Base-by-base conservation (phyloP, 2,113 vertebrate genomes). In the Myotis davidii region DNA sequence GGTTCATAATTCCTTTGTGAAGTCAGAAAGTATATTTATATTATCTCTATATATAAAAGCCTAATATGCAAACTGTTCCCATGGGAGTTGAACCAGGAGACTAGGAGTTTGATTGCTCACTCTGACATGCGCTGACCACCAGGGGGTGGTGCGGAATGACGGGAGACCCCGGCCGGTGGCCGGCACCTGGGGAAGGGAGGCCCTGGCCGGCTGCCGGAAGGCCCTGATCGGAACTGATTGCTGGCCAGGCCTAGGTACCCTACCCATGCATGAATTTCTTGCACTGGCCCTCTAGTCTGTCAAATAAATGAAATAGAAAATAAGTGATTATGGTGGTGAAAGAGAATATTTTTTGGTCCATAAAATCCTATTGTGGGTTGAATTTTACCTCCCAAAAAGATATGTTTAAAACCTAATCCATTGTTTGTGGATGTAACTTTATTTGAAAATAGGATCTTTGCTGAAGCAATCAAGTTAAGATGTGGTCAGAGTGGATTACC, bases 401-500 rank as follows among this genome's bases (percentile, higher is more conserved):
- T 37, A 50, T 37, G 23, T 61, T 82, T 27, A 87, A 69, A 32
- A 72, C 50, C 4, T 64, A 29, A 56, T 11, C 4, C 4, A 4
- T 50, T 50, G 5, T 78, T 39, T 82, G 5, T 79, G 81, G 83
- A 4, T 56, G 45, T 39, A n/a, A 88, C 27, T 29, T 67, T 78
- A n/a, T 83, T 88, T 78, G 72, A 27, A 84, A 93, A 88, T 11
- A 32, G 16, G 23, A 32, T 13, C 65, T 81, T 73, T 78, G 64
- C 21, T 87, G 50, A 91, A 37, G 9, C 48, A 73, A 93, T 52
- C 5, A 88, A 73, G n/a, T 52, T 69, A 90, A 87, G n/a, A 88
- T 3, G 2, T 65, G 6, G 2, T 18, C 7, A 56, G 23, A 18
- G 25, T 7, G 10, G n/a, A 61, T 65, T 59, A 79, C 21, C 10